Conservation (phyloP, 2,797 vertebrate genomes). For the Micromesistius poutassou region DNA sequence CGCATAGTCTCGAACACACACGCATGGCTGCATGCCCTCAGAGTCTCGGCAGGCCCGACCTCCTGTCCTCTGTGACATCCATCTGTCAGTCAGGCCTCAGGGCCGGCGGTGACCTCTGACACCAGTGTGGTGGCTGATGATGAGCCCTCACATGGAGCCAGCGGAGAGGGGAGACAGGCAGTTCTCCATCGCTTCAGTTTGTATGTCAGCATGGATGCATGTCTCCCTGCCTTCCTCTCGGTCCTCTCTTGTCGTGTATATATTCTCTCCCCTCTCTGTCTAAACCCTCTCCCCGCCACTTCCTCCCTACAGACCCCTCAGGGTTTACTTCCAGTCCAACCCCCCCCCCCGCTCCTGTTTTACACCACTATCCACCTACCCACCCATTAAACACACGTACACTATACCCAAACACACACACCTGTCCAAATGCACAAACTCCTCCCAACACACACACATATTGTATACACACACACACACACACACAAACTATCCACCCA, state of each 20-base stretch:
- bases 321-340: constrained; percentile 13
- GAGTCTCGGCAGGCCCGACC: not conserved
- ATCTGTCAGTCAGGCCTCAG: constrained; percentile 12
- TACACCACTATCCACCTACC: too few relatives aligned
- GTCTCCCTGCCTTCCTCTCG: not conserved
- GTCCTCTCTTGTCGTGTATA: too few relatives aligned
- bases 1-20: not conserved
- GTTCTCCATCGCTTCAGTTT: constrained; percentile 8
- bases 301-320: constrained; percentile 16
- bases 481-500: constrained; percentile 14
- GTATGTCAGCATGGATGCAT: constrained; percentile 1
- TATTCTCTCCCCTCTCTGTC: too few relatives aligned
- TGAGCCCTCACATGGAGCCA: constrained; percentile 1
- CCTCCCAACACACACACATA: not conserved
- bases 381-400: too few relatives aligned
- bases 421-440: not conserved
- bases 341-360: not conserved
- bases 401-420: not conserved
- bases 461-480: constrained; percentile 3
- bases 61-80: constrained; percentile 20
- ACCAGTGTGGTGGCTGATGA: constrained; percentile 7
- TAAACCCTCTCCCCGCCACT: constrained; percentile 7
- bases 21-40: not conserved
- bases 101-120: not conserved
- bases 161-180: not conserved